These are phyloP conservation scores for Clupea harengus DNA, from an alignment of 2,113 vertebrate species.

Conservation along the genomic window DNA sequence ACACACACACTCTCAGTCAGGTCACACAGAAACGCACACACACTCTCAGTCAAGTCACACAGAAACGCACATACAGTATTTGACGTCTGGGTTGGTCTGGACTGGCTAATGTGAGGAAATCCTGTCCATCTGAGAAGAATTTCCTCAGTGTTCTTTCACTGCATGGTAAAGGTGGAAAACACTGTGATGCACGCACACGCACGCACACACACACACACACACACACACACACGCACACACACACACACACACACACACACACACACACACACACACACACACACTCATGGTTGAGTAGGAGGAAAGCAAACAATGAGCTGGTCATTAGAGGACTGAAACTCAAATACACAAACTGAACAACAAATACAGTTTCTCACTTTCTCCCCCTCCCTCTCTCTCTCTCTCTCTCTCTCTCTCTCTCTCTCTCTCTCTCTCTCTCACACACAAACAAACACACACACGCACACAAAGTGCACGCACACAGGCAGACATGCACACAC, in stretches of 20 bases:
- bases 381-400: no score
- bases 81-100: constrained; percentile 57
- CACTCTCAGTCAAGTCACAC: not conserved
- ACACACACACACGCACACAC: not conserved
- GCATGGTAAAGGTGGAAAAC: not conserved
- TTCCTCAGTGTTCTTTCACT: constrained; percentile 51
- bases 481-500: not conserved
- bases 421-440: not conserved
- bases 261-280: constrained; percentile 1
- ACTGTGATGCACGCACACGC: not conserved
- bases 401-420: no score
- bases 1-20: not conserved
- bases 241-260: not conserved
- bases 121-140: constrained; percentile 67
- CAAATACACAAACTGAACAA: not conserved
- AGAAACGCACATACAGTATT: constrained; percentile 33
- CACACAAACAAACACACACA: not conserved
- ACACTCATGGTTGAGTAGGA: not conserved
- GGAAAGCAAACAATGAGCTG: not conserved
- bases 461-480: not conserved
- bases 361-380: not conserved
- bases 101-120: constrained; percentile 69
- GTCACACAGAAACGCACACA: not conserved
- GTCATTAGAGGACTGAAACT: constrained; percentile 8
- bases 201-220: not conserved